Evolutionary conservation across 2,797 vertebrate species (phyloP), one percentile per base, ranked within the genome.

Genomic region (Spondyliosoma cantharus): DNA sequence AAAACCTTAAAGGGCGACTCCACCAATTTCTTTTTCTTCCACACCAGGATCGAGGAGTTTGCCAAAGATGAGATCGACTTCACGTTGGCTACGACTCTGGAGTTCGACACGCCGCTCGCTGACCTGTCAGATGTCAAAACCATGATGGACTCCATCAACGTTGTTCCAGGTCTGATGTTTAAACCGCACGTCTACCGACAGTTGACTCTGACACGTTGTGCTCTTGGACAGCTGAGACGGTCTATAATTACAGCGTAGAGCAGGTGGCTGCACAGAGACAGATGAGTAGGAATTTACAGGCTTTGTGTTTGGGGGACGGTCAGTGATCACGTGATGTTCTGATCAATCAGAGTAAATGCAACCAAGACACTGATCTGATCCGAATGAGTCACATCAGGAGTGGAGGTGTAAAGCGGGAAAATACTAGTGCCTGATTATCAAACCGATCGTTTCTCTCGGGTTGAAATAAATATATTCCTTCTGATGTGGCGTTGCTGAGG

Each of bases 71-170:
- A 97, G 52, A 76, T 94, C 22, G 91, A 97, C 24, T 90, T 97
- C 83, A 91, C 93, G 0, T 88, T 98, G 85, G 92, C 95, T 0
- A 91, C 95, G 0, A 71, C 82, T 63, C 91, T 96, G 32, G 96
- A 96, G 48, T 96, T 98, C 76, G 92, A 95, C 88, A 94, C 95
- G 1, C 89, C 94, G 0, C 89, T 91, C 13, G 90, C 95, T 69
- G 96, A 98, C 90, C 91, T 96, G 88, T 95, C 97, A 0, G 96
- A 97, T 13, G 96, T 97, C 84, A 96, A 96, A 90, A 94, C 96
- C 83, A 95, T 98, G 91, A 97, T 99, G 96, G 96, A 96, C 60
- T 95, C 97, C 32, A 95, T 99, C 81, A 96, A 97, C 57, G 81
- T 95, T 17, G 80, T 98, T 54, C 95, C 96, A 95, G 97, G 98